Conservation (phyloP, 2,888 invertebrate species). For the Gymnoscelis rufifasciata region DNA sequence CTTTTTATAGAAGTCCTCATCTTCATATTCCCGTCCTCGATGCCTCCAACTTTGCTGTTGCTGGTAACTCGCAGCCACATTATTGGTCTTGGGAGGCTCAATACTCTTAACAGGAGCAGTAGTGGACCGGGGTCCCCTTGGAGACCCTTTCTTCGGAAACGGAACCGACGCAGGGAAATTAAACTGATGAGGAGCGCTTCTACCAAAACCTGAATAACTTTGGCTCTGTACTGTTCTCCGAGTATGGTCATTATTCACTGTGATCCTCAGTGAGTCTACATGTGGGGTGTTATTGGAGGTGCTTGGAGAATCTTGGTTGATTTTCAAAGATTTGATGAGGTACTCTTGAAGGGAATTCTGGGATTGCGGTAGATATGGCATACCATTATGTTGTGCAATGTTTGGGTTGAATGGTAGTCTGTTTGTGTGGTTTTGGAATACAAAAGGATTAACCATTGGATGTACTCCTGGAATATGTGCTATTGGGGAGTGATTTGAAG, state of each 20-base stretch:
- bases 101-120: no score
- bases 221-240: constrained; percentile 1
- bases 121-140: no score
- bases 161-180: constrained; percentile 4
- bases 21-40: background rate
- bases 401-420: background rate
- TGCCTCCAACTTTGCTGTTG: background rate
- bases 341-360: background rate
- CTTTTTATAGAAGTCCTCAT: constrained; percentile 6
- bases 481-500: background rate
- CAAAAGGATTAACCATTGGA: background rate
- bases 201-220: background rate
- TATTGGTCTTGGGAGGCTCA: no score
- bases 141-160: background rate
- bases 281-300: background rate
- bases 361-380: background rate
- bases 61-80: background rate
- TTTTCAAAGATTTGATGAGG: constrained; percentile 1
- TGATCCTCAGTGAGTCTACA: constrained; percentile 9
- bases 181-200: background rate
- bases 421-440: background rate
- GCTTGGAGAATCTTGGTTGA: background rate
- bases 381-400: background rate
- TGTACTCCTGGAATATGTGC: background rate
- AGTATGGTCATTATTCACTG: constrained; percentile 8